Conservation (phyloP, 2,888 invertebrate genomes). For the Campoletis raptor region DNA sequence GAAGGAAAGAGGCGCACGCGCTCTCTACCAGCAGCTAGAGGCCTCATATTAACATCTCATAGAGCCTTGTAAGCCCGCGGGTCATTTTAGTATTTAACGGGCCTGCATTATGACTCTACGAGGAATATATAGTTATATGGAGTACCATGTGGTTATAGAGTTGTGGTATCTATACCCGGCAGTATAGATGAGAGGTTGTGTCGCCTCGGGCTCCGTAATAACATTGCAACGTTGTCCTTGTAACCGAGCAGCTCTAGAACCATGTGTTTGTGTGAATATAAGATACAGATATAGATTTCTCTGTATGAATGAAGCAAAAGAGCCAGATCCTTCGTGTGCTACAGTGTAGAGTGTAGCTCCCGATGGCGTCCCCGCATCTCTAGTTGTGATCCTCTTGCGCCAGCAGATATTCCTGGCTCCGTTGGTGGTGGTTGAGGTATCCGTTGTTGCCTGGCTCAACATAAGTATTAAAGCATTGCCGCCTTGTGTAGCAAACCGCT, state of each 20-base stretch:
- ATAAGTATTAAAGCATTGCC: slow-evolving; percentile 78
- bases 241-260: slow-evolving; percentile 37
- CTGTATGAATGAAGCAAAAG: slow-evolving; percentile 16
- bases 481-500: slow-evolving; percentile 73
- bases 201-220: slow-evolving; percentile 57
- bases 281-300: neutral
- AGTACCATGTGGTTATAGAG: slow-evolving; percentile 3
- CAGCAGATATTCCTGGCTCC: slow-evolving; percentile 25
- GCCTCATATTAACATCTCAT: slow-evolving; percentile 80
- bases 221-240: slow-evolving; percentile 53
- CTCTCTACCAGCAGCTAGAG: slow-evolving; percentile 68
- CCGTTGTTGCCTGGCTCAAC: slow-evolving; percentile 66
- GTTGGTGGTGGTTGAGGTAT: slow-evolving; percentile 25
- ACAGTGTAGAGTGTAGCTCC: slow-evolving; percentile 28
- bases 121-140: slow-evolving; percentile 65
- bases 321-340: slow-evolving; percentile 14
- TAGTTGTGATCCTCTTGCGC: slow-evolving; percentile 25
- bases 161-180: slow-evolving; percentile 44
- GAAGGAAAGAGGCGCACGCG: slow-evolving; percentile 65
- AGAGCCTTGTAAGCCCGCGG: slow-evolving; percentile 76
- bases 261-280: slow-evolving; percentile 14
- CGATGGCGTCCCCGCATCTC: slow-evolving; percentile 26
- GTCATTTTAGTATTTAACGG: slow-evolving; percentile 81
- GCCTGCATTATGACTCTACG: slow-evolving; percentile 75
- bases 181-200: slow-evolving; percentile 40